Evolutionary conservation across 2,797 vertebrate species (phyloP).

Genomic region (Rhinophrynus dorsalis): DNA sequence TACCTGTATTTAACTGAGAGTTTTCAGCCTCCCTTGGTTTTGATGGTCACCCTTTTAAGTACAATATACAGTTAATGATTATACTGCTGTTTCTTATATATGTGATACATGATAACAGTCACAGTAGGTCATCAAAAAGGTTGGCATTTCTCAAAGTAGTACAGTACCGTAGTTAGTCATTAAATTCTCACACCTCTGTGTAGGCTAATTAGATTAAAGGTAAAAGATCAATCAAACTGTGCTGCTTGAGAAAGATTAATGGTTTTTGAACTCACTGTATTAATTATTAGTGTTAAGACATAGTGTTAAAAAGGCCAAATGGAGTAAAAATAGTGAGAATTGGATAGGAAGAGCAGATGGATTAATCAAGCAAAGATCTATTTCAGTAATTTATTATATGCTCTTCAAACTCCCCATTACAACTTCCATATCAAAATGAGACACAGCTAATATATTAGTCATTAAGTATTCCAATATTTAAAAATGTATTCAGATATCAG

Average conservation of each 20-base stretch:
- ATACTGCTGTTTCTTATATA: conserved; percentile 16
- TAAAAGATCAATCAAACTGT: conserved; percentile 65
- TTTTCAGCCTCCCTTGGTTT: conserved; percentile 5
- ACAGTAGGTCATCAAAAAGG: conserved; percentile 47
- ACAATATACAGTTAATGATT: conserved; percentile 35
- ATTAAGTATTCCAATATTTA: not conserved
- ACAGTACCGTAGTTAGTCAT: conserved; percentile 49
- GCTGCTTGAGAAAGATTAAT: conserved; percentile 66
- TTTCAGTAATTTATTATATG: conserved; percentile 49
- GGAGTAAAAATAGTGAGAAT: conserved; percentile 47
- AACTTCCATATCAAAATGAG: conserved; percentile 40
- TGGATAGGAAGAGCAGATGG: conserved; percentile 41
- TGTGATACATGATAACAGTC: conserved; percentile 15
- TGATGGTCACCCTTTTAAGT: conserved; percentile 48
- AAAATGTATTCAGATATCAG: not conserved
- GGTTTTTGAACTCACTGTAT: conserved; percentile 62
- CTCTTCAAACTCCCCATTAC: conserved; percentile 51
- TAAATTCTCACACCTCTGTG: conserved; percentile 53
- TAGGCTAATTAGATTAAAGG: conserved; percentile 66
- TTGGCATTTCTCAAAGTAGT: conserved; percentile 43
- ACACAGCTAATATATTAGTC: not conserved
- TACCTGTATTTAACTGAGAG: not conserved
- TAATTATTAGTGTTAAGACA: conserved; percentile 62
- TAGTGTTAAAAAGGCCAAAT: conserved; percentile 52
- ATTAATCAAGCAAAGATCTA: conserved; percentile 44